A percentile compares a stretch with the other conserved stretches of the same genome.
Evolutionary conservation across 2,888 invertebrate genomes (phyloP).

Genomic region (Stegophylla sp.): DNA sequence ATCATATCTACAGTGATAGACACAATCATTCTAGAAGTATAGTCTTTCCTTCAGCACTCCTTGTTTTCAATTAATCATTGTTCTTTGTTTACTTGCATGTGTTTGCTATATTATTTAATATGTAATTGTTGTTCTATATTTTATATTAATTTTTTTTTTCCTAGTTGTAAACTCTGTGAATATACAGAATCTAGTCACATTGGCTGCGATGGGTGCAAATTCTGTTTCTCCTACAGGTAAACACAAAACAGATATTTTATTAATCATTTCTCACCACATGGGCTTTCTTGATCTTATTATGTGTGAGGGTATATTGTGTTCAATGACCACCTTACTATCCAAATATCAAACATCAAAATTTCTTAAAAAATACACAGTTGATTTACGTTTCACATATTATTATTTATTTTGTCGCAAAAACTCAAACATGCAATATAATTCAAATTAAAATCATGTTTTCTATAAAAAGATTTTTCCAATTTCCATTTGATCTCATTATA

Average conservation of each 20-base stretch:
- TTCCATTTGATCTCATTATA: too few relatives aligned
- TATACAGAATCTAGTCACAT: slow-evolving; percentile 88
- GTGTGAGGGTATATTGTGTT: too few relatives aligned
- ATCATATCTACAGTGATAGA: not conserved
- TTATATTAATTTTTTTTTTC: slow-evolving; percentile 8
- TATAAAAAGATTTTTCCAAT: too few relatives aligned
- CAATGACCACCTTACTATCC: too few relatives aligned
- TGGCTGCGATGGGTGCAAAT: slow-evolving; percentile 76
- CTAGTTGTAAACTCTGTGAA: slow-evolving; percentile 72
- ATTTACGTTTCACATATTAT: too few relatives aligned
- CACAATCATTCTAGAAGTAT: slow-evolving; percentile 13
- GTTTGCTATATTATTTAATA: not conserved
- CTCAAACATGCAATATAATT: too few relatives aligned
- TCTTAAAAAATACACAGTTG: too few relatives aligned
- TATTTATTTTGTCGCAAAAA: too few relatives aligned
- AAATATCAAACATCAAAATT: too few relatives aligned
- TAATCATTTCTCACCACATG: slow-evolving; percentile 19
- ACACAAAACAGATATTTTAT: too few relatives aligned
- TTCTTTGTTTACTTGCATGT: not conserved
- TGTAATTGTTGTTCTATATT: too few relatives aligned
- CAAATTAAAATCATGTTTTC: too few relatives aligned
- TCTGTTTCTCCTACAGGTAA: slow-evolving; percentile 68
- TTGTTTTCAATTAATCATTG: not conserved
- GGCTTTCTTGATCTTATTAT: slow-evolving; percentile 44
- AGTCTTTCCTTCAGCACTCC: not conserved